Evolutionary conservation across 1,140 invertebrate genomes (phyloP), one percentile per base, ranked within the genome.

Genomic region (Drosophila melanogaster): DNA sequence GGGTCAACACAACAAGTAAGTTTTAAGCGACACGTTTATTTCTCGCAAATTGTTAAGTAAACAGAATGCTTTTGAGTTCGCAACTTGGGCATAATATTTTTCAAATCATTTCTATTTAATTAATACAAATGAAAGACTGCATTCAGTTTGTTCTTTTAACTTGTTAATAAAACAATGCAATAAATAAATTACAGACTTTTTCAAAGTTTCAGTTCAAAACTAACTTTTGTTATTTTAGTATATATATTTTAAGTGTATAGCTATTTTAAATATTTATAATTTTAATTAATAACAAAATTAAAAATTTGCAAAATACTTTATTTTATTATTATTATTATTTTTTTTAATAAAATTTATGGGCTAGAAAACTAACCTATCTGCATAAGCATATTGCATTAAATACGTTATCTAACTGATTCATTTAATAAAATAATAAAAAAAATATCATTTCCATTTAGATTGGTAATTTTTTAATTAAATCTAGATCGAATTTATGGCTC

Each of bases 1-100:
- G 64, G 64, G 59, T 50, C 74, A 83, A 81, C 64, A 83, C 64
- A 83, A 73, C 64, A 83, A 79, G 79, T 81, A 81, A 81, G 79
- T 81, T 46, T 53, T 46, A 56, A 56, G 17, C 62, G 24, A 62
- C 40, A 62, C 41, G 41, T 65, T 65, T 61, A 62, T 62, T 58
- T 60, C 49, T 65, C 41, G 46, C 62, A 49, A 66, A 61, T 61
- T 64, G 55, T 37, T 30, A 64, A 41, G 46, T 66, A 24, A 64
- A 41, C 22, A 56, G 33, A 30, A 56, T 41, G 54, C 15, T 41
- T 26, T 56, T 15, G 10, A 19, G 8, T 19, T 44, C 17, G 0
- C 10, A 19, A 44, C 41, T 19, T 41, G n/a, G 40, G 40, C n/a
- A 41, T 3, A 41, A 17, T 7, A 17, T 44, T 44, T 44, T 19